Evolutionary conservation across 2,113 vertebrate species (phyloP).

Genomic region (Naja naja): DNA sequence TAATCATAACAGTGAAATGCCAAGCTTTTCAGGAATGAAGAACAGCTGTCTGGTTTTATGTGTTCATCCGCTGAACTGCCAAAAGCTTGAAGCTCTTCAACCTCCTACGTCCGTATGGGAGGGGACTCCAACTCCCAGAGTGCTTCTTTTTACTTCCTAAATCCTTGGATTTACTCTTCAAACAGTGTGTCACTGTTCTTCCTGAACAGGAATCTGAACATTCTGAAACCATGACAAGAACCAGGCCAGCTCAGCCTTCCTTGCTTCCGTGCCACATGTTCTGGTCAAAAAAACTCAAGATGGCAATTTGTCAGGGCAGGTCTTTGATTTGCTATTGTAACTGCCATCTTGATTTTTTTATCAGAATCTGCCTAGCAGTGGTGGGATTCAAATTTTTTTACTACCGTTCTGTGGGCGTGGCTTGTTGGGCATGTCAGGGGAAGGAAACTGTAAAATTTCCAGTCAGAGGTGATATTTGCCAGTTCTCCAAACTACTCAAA

Average conservation of each 20-base stretch:
- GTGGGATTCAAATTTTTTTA: no score
- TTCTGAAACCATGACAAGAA: background rate
- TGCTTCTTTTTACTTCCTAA: background rate
- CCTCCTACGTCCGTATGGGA: background rate
- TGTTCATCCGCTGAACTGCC: background rate
- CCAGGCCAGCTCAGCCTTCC: background rate
- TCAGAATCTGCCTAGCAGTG: background rate
- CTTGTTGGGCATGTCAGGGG: no score
- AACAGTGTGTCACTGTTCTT: background rate
- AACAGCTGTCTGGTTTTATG: background rate
- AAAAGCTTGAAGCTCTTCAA: background rate
- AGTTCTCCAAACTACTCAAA: no score
- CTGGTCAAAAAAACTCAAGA: background rate
- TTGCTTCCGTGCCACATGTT: background rate
- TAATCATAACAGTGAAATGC: background rate
- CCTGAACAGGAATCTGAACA: background rate
- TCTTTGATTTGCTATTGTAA: background rate
- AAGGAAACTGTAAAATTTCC: no score
- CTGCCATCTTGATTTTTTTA: no score
- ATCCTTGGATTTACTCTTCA: background rate
- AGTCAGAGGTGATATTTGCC: no score
- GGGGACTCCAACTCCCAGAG: background rate
- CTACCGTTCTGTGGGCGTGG: no score
- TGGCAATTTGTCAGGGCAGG: background rate
- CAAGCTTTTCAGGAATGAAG: background rate